These are phyloP conservation scores for Balanococcus diminutus DNA, from an alignment of 2,888 invertebrate genomes.

Conservation along the genomic window DNA sequence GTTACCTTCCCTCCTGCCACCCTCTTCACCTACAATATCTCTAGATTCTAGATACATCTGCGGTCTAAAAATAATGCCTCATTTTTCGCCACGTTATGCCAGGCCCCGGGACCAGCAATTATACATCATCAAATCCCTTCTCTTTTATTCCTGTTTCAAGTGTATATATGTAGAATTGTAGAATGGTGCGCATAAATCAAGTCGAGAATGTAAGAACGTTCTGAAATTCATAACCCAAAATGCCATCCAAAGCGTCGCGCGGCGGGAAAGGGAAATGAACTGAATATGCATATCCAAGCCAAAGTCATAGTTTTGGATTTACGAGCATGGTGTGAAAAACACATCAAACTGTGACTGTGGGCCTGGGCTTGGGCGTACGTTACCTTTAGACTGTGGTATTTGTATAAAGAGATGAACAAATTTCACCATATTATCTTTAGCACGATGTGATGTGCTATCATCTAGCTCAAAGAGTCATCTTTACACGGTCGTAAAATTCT, in stretches of 20 bases:
- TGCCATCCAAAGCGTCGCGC: not conserved
- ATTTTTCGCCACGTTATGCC: conserved; percentile 4
- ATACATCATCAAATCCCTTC: not conserved
- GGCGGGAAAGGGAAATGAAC: too few species aligned
- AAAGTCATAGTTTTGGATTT: not conserved
- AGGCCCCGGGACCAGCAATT: not conserved
- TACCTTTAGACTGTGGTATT: not conserved
- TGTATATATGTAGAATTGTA: not conserved
- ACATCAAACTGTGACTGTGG: not conserved
- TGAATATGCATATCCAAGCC: not conserved
- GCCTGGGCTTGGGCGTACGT: too few species aligned
- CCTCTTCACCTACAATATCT: too few species aligned
- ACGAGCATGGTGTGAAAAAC: not conserved
- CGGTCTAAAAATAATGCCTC: conserved; percentile 20
- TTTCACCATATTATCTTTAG: not conserved
- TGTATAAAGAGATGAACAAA: conserved; percentile 4
- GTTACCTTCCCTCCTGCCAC: not conserved
- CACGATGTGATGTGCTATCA: not conserved
- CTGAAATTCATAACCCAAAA: not conserved
- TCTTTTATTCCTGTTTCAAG: not conserved
- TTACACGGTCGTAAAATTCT: not conserved
- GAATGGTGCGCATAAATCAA: not conserved
- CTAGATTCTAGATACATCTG: too few species aligned
- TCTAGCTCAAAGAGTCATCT: not conserved
- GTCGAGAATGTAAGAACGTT: too few species aligned